These are phyloP conservation scores for Rhagonycha lutea DNA, from an alignment of 2,888 invertebrate species.

Conservation along the genomic window DNA sequence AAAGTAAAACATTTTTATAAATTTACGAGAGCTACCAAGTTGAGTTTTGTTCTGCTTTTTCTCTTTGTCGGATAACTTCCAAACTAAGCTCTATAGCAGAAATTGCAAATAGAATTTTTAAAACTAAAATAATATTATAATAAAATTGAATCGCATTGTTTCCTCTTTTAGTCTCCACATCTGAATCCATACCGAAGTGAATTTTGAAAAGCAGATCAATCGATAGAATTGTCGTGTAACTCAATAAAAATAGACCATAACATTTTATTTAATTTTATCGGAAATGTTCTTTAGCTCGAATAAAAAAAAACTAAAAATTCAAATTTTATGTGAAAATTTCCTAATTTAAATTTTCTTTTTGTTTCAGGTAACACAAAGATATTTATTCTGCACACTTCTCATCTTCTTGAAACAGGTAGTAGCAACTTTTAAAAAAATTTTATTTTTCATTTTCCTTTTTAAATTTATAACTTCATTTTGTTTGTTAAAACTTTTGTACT, in stretches of 20 bases:
- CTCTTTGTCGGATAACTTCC: neutral
- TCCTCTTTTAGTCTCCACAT: neutral
- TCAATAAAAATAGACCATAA: no score
- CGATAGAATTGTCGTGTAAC: no score
- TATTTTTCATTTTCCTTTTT: constrained; percentile 6
- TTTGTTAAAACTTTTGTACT: constrained; percentile 14
- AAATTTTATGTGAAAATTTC: neutral
- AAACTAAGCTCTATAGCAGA: neutral
- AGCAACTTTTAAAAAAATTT: neutral
- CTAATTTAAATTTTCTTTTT: neutral
- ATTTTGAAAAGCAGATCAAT: neutral
- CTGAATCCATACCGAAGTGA: neutral
- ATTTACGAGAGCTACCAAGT: neutral
- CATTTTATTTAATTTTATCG: no score
- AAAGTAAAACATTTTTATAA: no score
- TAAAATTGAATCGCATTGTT: neutral
- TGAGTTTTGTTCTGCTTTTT: neutral
- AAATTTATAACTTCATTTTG: constrained; percentile 16
- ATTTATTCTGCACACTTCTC: neutral
- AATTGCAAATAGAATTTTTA: neutral
- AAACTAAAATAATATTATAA: neutral
- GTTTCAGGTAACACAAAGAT: neutral
- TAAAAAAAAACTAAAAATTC: neutral
- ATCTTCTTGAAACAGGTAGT: neutral
- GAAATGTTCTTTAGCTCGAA: neutral